Base-by-base conservation (phyloP, 2,797 vertebrate genomes). In the Delichon dasypus region DNA sequence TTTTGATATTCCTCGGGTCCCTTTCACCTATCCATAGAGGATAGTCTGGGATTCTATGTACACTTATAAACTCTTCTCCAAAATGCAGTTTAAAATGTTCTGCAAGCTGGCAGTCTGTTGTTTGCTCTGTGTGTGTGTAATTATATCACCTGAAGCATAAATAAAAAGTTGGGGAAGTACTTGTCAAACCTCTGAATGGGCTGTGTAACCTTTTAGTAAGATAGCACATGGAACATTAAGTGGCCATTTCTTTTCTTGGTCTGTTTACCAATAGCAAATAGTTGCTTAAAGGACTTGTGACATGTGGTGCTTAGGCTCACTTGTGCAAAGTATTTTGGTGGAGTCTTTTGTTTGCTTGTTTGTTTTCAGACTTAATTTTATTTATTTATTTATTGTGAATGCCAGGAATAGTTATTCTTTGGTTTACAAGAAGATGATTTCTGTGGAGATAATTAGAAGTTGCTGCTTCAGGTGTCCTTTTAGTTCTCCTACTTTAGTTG, bases 1-100 rank as follows among this genome's bases (percentile, higher is more conserved):
- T 38, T 66, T 84, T 0, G 0, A 3, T 60, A 10, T 36, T 60
- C 22, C 34, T 44, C 2, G 0, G 3, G 34, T 79, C 27, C 27
- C 40, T 73, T 54, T 32, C 34, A 44, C 1, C 60, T 44, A 22
- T 48, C 30, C 30, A 13, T 8, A 70, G 27, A 54, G 8, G 16
- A 29, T 36, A 18, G 32, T 66, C 34, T 53, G 0, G 60, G 30
- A 47, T 34, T 58, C 40, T 54, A 3, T 42, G 47, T 26, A 55
- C 16, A 38, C 15, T 77, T 84, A 32, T 71, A 78, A 65, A 15
- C 5, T 54, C 7, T 36, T 81, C 13, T 77, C 22, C 11, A 34
- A 61, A 78, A 89, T 44, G 22, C 7, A 8, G 7, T 61, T 88
- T 72, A 32, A 84, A 81, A 45, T n/a, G 25, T 66, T 27, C 44